A percentile compares a stretch with the other conserved stretches of the same genome.
Evolutionary conservation across 2,113 vertebrate genomes (phyloP).

Genomic region (Agapornis roseicollis): DNA sequence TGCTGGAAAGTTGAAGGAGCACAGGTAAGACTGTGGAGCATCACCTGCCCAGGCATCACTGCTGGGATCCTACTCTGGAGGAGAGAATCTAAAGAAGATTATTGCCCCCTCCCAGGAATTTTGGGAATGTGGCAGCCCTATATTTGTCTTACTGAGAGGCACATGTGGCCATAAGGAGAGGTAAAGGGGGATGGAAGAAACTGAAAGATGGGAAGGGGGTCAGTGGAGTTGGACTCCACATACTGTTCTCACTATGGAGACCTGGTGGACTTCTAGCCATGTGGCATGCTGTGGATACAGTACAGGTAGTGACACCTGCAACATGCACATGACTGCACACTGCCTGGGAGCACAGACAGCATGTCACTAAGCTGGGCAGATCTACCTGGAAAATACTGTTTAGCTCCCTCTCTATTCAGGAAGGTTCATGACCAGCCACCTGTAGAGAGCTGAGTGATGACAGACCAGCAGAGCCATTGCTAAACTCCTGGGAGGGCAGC

Average conservation of each 20-base stretch:
- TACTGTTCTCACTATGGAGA: accelerated
- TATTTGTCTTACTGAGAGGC: neutral
- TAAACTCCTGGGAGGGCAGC: accelerated
- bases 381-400: neutral
- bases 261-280: neutral
- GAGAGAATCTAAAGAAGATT: neutral
- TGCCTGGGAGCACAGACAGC: neutral
- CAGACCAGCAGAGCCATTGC: neutral
- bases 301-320: neutral
- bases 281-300: neutral
- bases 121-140: neutral
- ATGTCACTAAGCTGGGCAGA: neutral
- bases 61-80: neutral
- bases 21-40: neutral
- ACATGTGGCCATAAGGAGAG: neutral
- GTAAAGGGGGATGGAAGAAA: neutral
- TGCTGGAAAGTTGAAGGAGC: neutral
- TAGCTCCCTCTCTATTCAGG: neutral
- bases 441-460: neutral
- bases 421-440: neutral
- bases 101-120: neutral
- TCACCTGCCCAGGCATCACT: neutral
- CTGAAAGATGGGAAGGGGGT: neutral
- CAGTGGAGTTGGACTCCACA: neutral
- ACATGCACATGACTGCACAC: neutral